Percentiles rank a stretch among this genome's conserved stretches.
These are phyloP conservation scores for Hipparchia semele DNA, from an alignment of 2,888 invertebrate genomes.

Conservation along the genomic window DNA sequence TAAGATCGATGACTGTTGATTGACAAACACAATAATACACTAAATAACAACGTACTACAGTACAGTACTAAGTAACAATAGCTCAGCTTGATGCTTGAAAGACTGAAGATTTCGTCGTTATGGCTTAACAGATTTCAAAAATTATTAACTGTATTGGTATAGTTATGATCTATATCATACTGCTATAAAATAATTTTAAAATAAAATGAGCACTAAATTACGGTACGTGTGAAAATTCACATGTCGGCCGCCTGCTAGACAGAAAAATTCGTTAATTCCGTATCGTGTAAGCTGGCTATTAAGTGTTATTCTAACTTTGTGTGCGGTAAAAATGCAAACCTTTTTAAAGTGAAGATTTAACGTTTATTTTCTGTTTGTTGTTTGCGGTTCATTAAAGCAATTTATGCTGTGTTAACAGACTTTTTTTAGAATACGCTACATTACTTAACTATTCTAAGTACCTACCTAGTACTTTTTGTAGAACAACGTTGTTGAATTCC, in stretches of 20 bases:
- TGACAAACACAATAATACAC: too few relatives aligned
- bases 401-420: slow-evolving; percentile 15
- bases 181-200: background rate
- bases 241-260: background rate
- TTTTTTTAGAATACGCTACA: background rate
- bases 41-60: too few relatives aligned
- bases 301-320: slow-evolving; percentile 14
- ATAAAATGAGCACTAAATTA: background rate
- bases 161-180: background rate
- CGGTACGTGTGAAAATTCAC: background rate
- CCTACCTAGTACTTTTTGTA: background rate
- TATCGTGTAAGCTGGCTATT: slow-evolving; percentile 18
- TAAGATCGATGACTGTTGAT: too few relatives aligned
- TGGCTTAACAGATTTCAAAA: too few relatives aligned
- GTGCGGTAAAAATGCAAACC: slow-evolving; percentile 21
- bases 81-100: too few relatives aligned
- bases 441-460: background rate
- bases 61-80: too few relatives aligned
- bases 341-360: slow-evolving; percentile 19
- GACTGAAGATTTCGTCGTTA: too few relatives aligned
- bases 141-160: too few relatives aligned
- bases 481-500: background rate
- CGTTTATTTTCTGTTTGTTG: slow-evolving; percentile 21
- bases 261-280: slow-evolving; percentile 12
- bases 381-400: slow-evolving; percentile 17